Evolutionary conservation across 2,888 invertebrate genomes (phyloP).

Genomic region (Fragum fragum): DNA sequence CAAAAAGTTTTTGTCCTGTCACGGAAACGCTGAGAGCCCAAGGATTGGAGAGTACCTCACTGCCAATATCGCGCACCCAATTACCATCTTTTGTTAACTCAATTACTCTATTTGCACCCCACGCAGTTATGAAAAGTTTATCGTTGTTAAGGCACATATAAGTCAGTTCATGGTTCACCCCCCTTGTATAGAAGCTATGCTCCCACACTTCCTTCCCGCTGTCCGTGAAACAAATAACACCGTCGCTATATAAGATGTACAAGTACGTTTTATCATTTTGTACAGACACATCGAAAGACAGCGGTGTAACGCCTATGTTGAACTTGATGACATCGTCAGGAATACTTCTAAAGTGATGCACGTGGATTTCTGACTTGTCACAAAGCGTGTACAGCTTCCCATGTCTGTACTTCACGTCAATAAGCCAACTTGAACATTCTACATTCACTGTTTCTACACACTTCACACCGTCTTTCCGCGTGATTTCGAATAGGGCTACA

Average conservation of each 20-base stretch:
- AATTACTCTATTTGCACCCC: constrained; percentile 8
- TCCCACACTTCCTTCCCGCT: constrained; percentile 4
- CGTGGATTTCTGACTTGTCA: constrained; percentile 11
- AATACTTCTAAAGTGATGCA: constrained; percentile 8
- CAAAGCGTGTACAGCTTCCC: constrained; percentile 4
- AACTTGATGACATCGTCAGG: constrained; percentile 19
- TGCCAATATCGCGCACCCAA: constrained; percentile 1
- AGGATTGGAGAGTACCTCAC: neutral
- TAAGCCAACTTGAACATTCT: constrained; percentile 1
- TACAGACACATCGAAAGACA: constrained; percentile 5
- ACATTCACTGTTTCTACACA: constrained; percentile 11
- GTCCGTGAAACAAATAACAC: constrained; percentile 18
- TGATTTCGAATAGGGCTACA: constrained; percentile 16
- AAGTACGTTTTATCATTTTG: neutral
- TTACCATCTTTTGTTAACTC: neutral
- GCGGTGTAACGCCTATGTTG: neutral
- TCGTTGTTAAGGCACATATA: neutral
- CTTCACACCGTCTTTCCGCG: constrained; percentile 1
- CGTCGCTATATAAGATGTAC: neutral
- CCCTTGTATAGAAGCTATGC: neutral
- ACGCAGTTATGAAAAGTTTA: neutral
- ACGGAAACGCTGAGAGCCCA: constrained; percentile 4
- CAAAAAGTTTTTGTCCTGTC: constrained; percentile 8
- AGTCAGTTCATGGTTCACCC: neutral
- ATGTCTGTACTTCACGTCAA: constrained; percentile 15